phyloP scores from a whole-genome alignment of 37 sponge, comb jelly and placozoan species.

The Haliclona indistincta region DNA sequence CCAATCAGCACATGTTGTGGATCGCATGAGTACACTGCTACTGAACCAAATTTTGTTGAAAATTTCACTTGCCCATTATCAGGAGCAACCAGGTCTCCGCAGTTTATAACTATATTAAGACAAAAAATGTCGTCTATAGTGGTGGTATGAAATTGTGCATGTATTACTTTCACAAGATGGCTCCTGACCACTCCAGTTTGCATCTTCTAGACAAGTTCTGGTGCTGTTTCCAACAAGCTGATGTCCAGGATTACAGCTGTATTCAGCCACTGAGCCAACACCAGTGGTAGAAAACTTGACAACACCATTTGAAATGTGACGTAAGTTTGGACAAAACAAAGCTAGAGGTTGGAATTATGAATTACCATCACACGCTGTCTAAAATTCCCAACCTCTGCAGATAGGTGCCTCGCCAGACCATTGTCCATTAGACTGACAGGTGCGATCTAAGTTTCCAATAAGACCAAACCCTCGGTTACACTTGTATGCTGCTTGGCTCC shows the following conservation, averaged over 20 bases:
- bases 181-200: slow-evolving; percentile 8
- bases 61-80: neutral
- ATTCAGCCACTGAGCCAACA: slow-evolving; percentile 16
- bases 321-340: too few relatives aligned
- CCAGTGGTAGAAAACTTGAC: neutral
- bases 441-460: slow-evolving; percentile 15
- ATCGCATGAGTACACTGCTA: slow-evolving; percentile 32
- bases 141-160: too few relatives aligned
- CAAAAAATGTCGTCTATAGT: too few relatives aligned
- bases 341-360: too few relatives aligned
- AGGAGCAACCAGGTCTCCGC: neutral
- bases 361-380: too few relatives aligned
- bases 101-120: neutral
- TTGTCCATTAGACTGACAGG: slow-evolving; percentile 41
- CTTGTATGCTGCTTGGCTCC: slow-evolving; percentile 21
- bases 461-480: slow-evolving; percentile 48
- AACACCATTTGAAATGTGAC: slow-evolving; percentile 41
- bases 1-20: neutral
- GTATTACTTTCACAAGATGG: slow-evolving; percentile 18
- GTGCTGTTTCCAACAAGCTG: slow-evolving; percentile 12
- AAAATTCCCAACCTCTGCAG: slow-evolving; percentile 63
- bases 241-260: slow-evolving; percentile 48
- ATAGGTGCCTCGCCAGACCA: slow-evolving; percentile 56
- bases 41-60: neutral
- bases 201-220: slow-evolving; percentile 30